Conservation (phyloP, 1,140 invertebrate species). For the Idris sp. region DNA sequence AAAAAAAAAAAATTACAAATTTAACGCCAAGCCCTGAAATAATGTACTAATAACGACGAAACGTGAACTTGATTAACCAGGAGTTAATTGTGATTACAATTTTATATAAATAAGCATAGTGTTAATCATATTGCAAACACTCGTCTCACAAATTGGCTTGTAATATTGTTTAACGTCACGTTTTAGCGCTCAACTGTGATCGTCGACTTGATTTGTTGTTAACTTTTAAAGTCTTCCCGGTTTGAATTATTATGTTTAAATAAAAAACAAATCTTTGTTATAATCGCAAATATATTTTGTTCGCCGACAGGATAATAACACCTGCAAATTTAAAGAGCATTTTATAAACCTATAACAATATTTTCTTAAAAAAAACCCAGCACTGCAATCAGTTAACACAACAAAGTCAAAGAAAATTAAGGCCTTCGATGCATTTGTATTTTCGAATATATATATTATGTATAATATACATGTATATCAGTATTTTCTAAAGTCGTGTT, state of each 20-base stretch:
- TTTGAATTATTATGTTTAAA: no score
- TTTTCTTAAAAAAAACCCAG: constrained; percentile 21
- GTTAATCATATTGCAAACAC: constrained; percentile 15
- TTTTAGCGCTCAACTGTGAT: constrained; percentile 58
- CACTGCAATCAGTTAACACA: constrained; percentile 4
- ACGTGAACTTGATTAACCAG: no score
- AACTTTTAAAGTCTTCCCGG: constrained; percentile 43
- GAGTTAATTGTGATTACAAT: constrained; percentile 16
- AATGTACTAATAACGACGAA: no score
- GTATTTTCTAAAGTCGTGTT: constrained; percentile 43
- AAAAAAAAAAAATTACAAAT: no score
- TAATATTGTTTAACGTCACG: constrained; percentile 27
- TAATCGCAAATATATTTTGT: no score
- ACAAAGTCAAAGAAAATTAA: constrained; percentile 28
- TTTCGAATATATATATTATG: constrained; percentile 21
- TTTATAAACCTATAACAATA: constrained; percentile 27
- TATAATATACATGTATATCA: constrained; percentile 17
- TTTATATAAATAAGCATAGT: background rate
- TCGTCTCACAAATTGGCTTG: constrained; percentile 27
- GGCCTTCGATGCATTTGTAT: constrained; percentile 45
- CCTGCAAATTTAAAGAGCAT: constrained; percentile 21
- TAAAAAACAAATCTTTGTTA: no score
- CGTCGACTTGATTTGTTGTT: constrained; percentile 50
- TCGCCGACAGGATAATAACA: constrained; percentile 1
- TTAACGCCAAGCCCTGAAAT: no score